A percentile compares a stretch with the other conserved stretches of the same genome.
These are phyloP conservation scores for Gallinago undulata DNA, from an alignment of 2,113 vertebrate genomes.

Conservation along the genomic window DNA sequence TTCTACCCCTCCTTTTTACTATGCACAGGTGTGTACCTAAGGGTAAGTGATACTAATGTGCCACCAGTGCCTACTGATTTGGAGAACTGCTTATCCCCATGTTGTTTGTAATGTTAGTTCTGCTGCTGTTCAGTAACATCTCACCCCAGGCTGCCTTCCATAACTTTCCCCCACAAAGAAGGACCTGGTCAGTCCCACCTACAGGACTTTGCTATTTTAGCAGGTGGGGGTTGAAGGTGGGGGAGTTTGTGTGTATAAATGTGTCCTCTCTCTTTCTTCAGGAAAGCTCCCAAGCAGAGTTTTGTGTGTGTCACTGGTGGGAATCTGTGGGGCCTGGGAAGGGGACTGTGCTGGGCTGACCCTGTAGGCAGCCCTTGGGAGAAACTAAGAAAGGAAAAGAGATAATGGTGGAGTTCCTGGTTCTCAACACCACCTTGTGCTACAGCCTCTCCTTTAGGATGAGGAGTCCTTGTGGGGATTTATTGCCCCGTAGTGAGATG, in stretches of 20 bases:
- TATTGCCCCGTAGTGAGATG: neutral
- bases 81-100: neutral
- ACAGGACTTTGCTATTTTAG: neutral
- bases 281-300: neutral
- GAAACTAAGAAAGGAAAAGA: neutral
- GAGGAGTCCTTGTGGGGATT: neutral
- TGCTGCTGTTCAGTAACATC: neutral
- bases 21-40: neutral
- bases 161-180: neutral
- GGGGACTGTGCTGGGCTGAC: neutral
- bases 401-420: neutral
- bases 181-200: neutral
- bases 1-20: neutral
- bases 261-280: neutral
- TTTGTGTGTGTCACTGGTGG: rapidly evolving
- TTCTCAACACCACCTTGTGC: neutral
- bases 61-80: neutral
- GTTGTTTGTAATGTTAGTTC: rapidly evolving
- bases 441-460: neutral
- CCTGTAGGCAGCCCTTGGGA: neutral
- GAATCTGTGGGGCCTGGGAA: neutral
- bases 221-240: neutral
- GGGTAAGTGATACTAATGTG: neutral
- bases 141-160: neutral
- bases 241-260: neutral